Evolutionary conservation across 2,888 invertebrate species (phyloP).

Genomic region (Folsomia candida): DNA sequence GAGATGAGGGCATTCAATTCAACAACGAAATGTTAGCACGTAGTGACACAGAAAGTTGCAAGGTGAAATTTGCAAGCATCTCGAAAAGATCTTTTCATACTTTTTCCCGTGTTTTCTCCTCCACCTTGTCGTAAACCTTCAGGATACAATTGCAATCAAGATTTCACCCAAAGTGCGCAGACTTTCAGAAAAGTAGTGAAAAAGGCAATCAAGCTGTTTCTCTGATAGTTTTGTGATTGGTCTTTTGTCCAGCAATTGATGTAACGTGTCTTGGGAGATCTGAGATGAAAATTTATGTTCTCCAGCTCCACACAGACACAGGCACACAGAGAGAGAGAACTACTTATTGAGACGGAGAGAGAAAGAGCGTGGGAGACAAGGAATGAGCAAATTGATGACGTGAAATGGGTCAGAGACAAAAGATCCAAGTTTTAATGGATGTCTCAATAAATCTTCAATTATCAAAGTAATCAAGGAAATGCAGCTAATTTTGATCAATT

Average conservation of each 20-base stretch:
- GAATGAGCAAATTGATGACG: neutral
- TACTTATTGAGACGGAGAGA: neutral
- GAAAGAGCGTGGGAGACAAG: too few relatives aligned
- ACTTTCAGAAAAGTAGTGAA: neutral
- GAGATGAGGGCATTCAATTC: too few relatives aligned
- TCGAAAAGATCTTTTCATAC: too few relatives aligned
- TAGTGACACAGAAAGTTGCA: too few relatives aligned
- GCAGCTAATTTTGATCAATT: constrained; percentile 18
- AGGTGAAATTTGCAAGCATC: too few relatives aligned
- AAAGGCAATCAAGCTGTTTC: neutral
- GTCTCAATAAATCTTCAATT: constrained; percentile 51
- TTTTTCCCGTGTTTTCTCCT: too few relatives aligned
- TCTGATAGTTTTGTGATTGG: constrained; percentile 3
- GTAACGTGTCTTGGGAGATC: neutral
- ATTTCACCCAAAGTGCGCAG: too few relatives aligned
- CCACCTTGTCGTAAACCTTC: too few relatives aligned
- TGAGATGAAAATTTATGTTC: constrained; percentile 5
- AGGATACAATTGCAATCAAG: too few relatives aligned
- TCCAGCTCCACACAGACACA: neutral
- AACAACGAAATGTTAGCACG: too few relatives aligned
- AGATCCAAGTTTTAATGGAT: constrained; percentile 35
- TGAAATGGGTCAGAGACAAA: constrained; percentile 1
- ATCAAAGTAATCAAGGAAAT: constrained; percentile 51
- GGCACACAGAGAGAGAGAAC: neutral
- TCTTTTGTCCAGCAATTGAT: constrained; percentile 2